Evolutionary conservation across 2,797 vertebrate genomes (phyloP), one percentile per base, ranked within the genome.

Genomic region (Muraenolepis orangiensis): DNA sequence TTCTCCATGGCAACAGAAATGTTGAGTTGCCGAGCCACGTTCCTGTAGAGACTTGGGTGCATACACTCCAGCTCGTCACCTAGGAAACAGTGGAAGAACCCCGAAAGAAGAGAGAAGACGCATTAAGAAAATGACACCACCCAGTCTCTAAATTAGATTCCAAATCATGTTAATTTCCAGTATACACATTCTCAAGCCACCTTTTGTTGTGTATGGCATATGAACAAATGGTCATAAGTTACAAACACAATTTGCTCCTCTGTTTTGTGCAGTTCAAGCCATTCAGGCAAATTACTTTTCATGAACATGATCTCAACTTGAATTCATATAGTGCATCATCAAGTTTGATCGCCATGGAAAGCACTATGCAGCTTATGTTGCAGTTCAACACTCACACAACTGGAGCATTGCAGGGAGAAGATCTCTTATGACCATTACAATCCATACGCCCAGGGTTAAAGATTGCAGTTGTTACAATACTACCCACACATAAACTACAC

Each of bases 41-140:
- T 97, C 42, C 95, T 93, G 89, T 98, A 99, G 40, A 99, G 86
- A 0, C 93, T 91, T 71, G 98, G 98, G 71, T 95, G 93, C 73
- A 99, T 95, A 85, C 94, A 94, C 86, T 99, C 98, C 93, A 99
- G 90, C 90, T 99, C 97, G 3, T 99, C 97, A 29, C 96, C 98
- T 91, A 69, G 82, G 87, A 73, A 91, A 91, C 86, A 81, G 82
- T 76, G 67, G 30, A 51, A 73, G 23, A 40, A 20, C 34, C 32
- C 18, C n/a, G 12, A 36, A 23, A n/a, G n/a, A 36, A 2, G 46
- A 51, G 42, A 57, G 51, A 57, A 23, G 20, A 57, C 2, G 1
- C 7, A n/a, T 57, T 57, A 57, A 23, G 20, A 57, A 57, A 57
- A 57, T 57, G n/a, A 10, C n/a, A 57, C 6, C n/a, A 57, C 6